Evolutionary conservation across 1,140 invertebrate species (phyloP).

Genomic region (Brachionus asplanchnoidis): DNA sequence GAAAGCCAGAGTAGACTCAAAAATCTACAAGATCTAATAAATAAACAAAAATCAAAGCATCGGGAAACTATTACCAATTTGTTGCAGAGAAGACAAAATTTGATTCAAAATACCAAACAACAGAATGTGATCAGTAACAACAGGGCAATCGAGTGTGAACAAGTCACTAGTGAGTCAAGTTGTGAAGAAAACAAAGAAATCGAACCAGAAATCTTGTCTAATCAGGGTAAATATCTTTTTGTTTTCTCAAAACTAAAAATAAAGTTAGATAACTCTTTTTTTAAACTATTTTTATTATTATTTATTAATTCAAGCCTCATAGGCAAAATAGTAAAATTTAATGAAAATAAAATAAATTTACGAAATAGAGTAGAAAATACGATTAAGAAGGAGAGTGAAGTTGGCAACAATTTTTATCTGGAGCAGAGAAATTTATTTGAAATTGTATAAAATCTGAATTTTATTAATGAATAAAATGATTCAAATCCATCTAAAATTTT

Average conservation of each 20-base stretch:
- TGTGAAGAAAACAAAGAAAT: neutral
- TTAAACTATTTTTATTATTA: no score
- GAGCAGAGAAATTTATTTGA: no score
- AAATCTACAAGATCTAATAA: conserved; percentile 4
- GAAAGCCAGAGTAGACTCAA: neutral
- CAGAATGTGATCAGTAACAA: neutral
- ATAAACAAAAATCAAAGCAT: neutral
- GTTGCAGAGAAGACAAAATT: neutral
- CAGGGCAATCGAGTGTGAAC: neutral
- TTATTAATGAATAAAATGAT: no score
- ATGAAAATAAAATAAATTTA: no score
- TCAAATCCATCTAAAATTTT: no score
- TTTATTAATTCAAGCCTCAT: no score
- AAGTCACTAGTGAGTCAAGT: neutral
- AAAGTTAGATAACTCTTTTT: no score
- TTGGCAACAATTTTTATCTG: no score
- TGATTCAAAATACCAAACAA: neutral
- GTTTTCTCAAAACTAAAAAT: neutral
- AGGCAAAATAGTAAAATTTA: no score
- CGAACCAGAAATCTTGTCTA: neutral
- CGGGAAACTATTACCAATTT: conserved; percentile 10
- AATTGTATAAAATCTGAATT: no score
- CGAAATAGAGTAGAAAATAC: no score
- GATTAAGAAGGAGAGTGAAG: no score
- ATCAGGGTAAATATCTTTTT: neutral